Conservation (phyloP, 2,797 vertebrate genomes). For the Danionella dracula region DNA sequence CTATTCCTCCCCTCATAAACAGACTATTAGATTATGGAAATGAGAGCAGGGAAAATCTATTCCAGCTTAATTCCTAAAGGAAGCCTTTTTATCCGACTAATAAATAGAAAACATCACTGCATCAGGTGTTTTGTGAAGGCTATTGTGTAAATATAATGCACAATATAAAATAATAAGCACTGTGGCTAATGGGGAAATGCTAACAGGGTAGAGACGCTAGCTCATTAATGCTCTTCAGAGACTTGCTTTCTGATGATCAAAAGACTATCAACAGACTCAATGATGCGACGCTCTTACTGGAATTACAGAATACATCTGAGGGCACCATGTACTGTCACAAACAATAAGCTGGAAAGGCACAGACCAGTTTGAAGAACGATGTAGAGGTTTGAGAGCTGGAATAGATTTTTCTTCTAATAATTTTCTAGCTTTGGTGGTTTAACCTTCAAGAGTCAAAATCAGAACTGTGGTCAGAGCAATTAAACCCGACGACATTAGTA, state of each 20-base stretch:
- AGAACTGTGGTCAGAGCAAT: too few species aligned
- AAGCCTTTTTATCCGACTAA: constrained; percentile 72
- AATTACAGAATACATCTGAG: constrained; percentile 38
- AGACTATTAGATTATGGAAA: constrained; percentile 74
- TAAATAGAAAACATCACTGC: constrained; percentile 61
- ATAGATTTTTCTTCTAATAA: not conserved
- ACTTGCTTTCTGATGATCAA: constrained; percentile 32
- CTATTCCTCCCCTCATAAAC: constrained; percentile 60
- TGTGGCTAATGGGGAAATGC: constrained; percentile 37
- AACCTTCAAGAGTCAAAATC: not conserved
- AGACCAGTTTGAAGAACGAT: constrained; percentile 7
- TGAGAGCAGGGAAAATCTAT: constrained; percentile 61
- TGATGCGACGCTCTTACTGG: constrained; percentile 39
- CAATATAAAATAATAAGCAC: constrained; percentile 39
- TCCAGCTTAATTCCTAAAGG: constrained; percentile 69
- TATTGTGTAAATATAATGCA: constrained; percentile 32
- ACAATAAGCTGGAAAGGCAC: constrained; percentile 8
- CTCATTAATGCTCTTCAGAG: constrained; percentile 42
- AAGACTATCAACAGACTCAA: constrained; percentile 32
- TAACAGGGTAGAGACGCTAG: constrained; percentile 32
- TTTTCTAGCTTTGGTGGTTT: not conserved
- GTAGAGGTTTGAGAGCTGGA: not conserved
- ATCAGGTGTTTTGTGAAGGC: constrained; percentile 41
- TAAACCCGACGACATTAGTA: too few species aligned
- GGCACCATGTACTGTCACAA: constrained; percentile 23